Conservation (phyloP, 2,113 vertebrate species). For the Amia ocellicauda region DNA sequence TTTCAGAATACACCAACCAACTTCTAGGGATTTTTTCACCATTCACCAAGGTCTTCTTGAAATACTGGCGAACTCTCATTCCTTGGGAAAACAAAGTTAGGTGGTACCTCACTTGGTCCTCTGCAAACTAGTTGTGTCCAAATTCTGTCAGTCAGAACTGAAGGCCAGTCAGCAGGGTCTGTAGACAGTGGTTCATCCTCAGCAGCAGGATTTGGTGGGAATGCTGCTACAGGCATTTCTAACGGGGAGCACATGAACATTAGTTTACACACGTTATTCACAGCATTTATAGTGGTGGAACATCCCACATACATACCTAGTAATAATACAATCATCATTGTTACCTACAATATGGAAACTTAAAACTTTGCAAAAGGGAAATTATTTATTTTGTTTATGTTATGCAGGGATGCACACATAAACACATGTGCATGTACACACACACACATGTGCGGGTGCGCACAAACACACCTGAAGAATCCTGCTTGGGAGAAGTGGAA, state of each 20-base stretch:
- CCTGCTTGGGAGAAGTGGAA: slow-evolving; percentile 6
- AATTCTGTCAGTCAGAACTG: slow-evolving; percentile 9
- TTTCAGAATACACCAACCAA: slow-evolving; percentile 20
- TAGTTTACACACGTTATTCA: slow-evolving; percentile 12
- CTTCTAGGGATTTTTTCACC: slow-evolving; percentile 16
- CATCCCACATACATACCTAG: slow-evolving; percentile 1
- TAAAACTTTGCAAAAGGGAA: slow-evolving; percentile 4
- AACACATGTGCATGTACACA: neutral
- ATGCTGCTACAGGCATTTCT: slow-evolving; percentile 3
- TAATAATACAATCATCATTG: slow-evolving; percentile 9
- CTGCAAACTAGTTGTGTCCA: slow-evolving; percentile 19
- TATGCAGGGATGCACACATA: neutral
- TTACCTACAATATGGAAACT: slow-evolving; percentile 11
- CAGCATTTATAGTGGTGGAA: slow-evolving; percentile 6
- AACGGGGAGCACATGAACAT: slow-evolving; percentile 6
- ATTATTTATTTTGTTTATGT: neutral
- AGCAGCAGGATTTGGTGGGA: too few species aligned
- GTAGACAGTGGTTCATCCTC: slow-evolving; percentile 14
- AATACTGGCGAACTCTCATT: slow-evolving; percentile 18
- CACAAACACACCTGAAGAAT: slow-evolving; percentile 7
- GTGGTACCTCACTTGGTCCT: slow-evolving; percentile 22
- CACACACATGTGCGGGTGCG: neutral
- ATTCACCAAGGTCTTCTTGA: slow-evolving; percentile 13
- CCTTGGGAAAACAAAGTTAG: slow-evolving; percentile 19
- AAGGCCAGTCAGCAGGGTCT: slow-evolving; percentile 19